phyloP scores from a whole-genome alignment of 30 jellyfish, hydroid and myxozoan species.

The Rhopilema esculentum region DNA sequence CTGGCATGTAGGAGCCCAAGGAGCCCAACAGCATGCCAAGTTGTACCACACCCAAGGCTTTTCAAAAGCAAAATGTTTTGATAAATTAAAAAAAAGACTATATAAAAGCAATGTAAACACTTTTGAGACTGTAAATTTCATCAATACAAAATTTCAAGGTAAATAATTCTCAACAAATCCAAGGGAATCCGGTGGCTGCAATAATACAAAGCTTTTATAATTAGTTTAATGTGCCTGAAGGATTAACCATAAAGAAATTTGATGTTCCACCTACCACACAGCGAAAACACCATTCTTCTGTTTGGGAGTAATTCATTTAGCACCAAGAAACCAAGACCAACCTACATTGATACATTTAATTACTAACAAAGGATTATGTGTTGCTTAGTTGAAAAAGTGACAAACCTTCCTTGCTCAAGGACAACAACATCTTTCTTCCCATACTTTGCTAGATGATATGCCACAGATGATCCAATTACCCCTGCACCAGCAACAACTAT shows the following conservation, averaged over 20 bases:
- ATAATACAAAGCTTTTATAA: no score
- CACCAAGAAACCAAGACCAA: no score
- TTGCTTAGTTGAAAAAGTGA: background rate
- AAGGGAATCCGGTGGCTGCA: no score
- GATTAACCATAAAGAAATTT: no score
- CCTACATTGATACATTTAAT: no score
- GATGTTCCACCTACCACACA: no score
- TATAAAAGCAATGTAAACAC: background rate
- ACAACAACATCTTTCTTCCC: slow-evolving; percentile 79
- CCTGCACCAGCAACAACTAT: slow-evolving; percentile 98
- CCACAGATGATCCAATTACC: slow-evolving; percentile 86
- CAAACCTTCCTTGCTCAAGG: slow-evolving; percentile 96
- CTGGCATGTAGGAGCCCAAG: slow-evolving; percentile 58
- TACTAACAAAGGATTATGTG: no score
- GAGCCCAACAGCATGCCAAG: slow-evolving; percentile 97
- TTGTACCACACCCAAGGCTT: slow-evolving; percentile 95
- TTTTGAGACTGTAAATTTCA: background rate
- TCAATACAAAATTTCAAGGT: background rate
- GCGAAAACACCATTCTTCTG: no score
- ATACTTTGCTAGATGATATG: slow-evolving; percentile 82
- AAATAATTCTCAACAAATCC: background rate
- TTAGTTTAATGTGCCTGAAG: no score
- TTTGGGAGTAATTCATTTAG: no score
- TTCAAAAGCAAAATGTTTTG: background rate
- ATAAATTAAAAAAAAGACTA: background rate